phyloP scores from a whole-genome alignment of 2,888 invertebrate species.

The Pollenia amentaria region DNA sequence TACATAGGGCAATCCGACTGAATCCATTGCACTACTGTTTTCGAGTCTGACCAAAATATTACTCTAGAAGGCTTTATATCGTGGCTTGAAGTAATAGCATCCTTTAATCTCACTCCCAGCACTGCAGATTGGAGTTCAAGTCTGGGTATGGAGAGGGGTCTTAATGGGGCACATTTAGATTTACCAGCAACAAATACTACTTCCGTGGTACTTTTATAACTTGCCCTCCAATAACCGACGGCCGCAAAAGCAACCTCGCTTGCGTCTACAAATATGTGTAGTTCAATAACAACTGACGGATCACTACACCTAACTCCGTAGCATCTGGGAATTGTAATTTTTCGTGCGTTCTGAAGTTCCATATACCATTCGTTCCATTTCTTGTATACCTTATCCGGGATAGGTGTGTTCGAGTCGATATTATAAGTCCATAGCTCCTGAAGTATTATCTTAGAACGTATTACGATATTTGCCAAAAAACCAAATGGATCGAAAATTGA shows the following conservation, averaged over 20 bases:
- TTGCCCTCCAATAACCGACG: not conserved
- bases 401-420: slow-evolving; percentile 6
- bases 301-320: too few species aligned
- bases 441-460: too few species aligned
- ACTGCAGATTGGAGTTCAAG: slow-evolving; percentile 18
- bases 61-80: slow-evolving; percentile 4
- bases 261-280: not conserved
- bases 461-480: slow-evolving; percentile 3
- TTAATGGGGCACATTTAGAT: slow-evolving; percentile 23
- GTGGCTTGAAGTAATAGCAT: not conserved
- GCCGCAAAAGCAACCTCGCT: not conserved
- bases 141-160: slow-evolving; percentile 9
- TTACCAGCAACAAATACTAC: slow-evolving; percentile 11
- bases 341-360: too few species aligned
- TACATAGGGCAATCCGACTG: slow-evolving; percentile 6
- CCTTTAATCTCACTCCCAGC: slow-evolving; percentile 21
- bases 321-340: too few species aligned
- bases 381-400: too few species aligned
- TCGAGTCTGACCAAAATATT: slow-evolving; percentile 26
- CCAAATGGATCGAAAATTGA: not conserved
- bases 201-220: not conserved
- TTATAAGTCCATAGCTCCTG: slow-evolving; percentile 6
- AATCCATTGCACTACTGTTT: slow-evolving; percentile 8
- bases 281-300: too few species aligned
- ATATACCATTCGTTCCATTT: too few species aligned